A percentile compares a stretch with the other conserved stretches of the same genome.
Conservation (phyloP, 2,888 invertebrate genomes). For the Orthosia cruda region DNA sequence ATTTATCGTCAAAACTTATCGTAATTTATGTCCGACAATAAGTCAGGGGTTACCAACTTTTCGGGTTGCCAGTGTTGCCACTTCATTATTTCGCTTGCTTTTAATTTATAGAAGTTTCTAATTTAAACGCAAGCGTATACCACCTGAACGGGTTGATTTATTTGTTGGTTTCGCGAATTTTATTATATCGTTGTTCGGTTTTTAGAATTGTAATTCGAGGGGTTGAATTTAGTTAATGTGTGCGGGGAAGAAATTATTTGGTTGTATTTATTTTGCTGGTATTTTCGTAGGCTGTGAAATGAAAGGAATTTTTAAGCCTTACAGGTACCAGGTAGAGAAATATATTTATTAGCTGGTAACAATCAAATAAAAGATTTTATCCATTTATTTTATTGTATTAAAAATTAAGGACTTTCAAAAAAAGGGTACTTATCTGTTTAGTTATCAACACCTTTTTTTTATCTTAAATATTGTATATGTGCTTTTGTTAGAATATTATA, state of each 20-base stretch:
- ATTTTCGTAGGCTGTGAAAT: not conserved
- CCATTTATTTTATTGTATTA: no score
- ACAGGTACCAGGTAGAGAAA: not conserved
- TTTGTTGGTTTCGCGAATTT: slow-evolving; percentile 57
- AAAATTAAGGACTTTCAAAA: not conserved
- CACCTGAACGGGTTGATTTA: slow-evolving; percentile 81
- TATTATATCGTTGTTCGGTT: slow-evolving; percentile 63
- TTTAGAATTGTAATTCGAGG: slow-evolving; percentile 45
- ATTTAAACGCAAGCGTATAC: slow-evolving; percentile 75
- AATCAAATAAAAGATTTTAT: no score
- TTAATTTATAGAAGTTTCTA: slow-evolving; percentile 89
- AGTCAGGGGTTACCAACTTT: slow-evolving; percentile 86
- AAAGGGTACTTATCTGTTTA: no score
- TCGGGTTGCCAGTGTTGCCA: slow-evolving; percentile 78
- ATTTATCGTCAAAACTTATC: slow-evolving; percentile 88
- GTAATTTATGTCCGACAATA: slow-evolving; percentile 89
- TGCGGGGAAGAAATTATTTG: slow-evolving; percentile 31
- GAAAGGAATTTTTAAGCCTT: not conserved
- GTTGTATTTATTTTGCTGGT: slow-evolving; percentile 1
- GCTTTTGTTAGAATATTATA: no score
- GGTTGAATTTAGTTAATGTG: slow-evolving; percentile 47
- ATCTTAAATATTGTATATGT: no score
- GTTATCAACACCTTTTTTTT: no score
- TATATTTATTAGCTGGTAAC: not conserved
- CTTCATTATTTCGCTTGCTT: slow-evolving; percentile 89